Evolutionary conservation across 2,888 invertebrate genomes (phyloP).

Genomic region (Sycophila texana): DNA sequence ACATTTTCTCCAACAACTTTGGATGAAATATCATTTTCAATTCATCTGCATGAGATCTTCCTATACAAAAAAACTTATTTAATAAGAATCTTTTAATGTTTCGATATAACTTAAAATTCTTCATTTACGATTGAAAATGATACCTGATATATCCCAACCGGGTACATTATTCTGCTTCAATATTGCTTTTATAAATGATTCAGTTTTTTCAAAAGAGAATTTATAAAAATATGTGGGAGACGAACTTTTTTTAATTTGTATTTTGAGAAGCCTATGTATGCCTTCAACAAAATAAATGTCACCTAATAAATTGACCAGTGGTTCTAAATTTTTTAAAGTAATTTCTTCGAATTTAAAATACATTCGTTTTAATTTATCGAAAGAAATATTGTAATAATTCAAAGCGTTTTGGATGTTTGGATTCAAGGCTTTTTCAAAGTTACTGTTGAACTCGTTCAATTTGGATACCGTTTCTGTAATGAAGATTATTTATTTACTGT

Average conservation of each 20-base stretch:
- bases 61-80: constrained; percentile 18
- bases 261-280: constrained; percentile 61
- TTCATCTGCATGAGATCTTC: constrained; percentile 65
- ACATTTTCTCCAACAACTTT: too few relatives aligned
- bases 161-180: background rate
- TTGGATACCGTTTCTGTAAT: too few relatives aligned
- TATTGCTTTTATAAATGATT: constrained; percentile 55
- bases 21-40: constrained; percentile 35
- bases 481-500: too few relatives aligned
- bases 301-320: constrained; percentile 58
- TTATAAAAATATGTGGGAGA: constrained; percentile 65
- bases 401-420: constrained; percentile 52
- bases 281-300: constrained; percentile 63
- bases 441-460: background rate
- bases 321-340: constrained; percentile 34
- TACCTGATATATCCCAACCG: too few relatives aligned
- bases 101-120: too few relatives aligned
- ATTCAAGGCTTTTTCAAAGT: constrained; percentile 44
- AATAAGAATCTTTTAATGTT: too few relatives aligned
- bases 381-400: constrained; percentile 54
- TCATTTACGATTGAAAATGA: too few relatives aligned
- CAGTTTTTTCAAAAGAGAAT: constrained; percentile 62
- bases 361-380: constrained; percentile 58
- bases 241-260: constrained; percentile 57
- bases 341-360: constrained; percentile 63